Conservation (phyloP, 2,797 vertebrate genomes). For the Phalanger gymnotis region DNA sequence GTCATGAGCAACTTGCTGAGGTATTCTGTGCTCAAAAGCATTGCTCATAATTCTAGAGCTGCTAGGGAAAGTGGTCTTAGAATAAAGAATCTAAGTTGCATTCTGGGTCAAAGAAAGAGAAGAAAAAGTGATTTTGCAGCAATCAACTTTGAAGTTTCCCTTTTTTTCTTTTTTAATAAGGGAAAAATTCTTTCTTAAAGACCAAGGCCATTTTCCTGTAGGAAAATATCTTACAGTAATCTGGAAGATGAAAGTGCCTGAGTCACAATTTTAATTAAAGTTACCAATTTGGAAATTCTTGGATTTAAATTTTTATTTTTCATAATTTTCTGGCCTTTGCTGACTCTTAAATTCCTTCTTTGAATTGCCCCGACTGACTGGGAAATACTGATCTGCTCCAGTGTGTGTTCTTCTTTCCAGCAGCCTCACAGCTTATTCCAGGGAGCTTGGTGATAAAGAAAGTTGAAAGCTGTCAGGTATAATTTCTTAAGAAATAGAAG, state of each 20-base stretch:
- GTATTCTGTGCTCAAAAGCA: neutral
- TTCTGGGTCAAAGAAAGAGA: neutral
- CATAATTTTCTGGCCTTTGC: neutral
- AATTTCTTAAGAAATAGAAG: neutral
- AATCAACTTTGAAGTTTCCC: neutral
- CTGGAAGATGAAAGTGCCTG: neutral
- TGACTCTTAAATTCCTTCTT: neutral
- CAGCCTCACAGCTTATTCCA: neutral
- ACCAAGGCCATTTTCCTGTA: neutral
- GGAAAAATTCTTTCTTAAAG: neutral
- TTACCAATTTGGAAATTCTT: neutral
- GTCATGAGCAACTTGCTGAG: neutral
- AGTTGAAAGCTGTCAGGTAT: neutral
- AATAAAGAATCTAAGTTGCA: neutral
- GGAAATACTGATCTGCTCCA: neutral
- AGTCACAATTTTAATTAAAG: neutral
- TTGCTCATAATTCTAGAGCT: neutral
- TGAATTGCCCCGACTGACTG: neutral
- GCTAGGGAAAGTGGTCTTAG: neutral
- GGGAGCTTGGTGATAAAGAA: neutral
- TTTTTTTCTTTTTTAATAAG: neutral
- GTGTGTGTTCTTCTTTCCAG: neutral
- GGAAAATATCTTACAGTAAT: neutral
- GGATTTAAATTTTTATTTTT: neutral
- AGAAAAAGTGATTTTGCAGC: neutral